Percentiles rank a stretch among this genome's conserved stretches.
These are phyloP conservation scores for Telmatochromis sp. DNA, from an alignment of 2,113 vertebrate genomes.

Conservation along the genomic window DNA sequence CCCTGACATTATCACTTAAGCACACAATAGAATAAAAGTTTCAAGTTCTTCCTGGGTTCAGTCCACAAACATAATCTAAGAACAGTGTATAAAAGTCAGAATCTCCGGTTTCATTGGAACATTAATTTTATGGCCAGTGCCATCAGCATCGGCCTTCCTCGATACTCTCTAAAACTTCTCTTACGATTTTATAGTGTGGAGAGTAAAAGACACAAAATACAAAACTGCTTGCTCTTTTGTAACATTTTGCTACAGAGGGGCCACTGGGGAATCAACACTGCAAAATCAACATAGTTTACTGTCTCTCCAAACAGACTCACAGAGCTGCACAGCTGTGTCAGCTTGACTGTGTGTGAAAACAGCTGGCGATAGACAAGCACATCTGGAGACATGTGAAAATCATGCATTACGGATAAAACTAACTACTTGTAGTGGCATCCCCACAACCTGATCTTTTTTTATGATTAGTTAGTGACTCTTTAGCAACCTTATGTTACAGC, in stretches of 20 bases:
- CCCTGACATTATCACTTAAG: neutral
- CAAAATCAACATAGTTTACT: constrained; percentile 29
- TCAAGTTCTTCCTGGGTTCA: neutral
- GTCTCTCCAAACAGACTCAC: constrained; percentile 3
- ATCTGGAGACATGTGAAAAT: constrained; percentile 18
- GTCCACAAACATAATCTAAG: constrained; percentile 1
- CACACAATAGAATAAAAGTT: neutral
- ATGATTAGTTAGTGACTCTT: neutral
- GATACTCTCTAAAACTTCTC: constrained; percentile 4
- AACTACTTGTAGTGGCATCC: neutral
- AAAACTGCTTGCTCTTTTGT: neutral
- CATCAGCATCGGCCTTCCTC: constrained; percentile 4
- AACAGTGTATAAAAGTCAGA: constrained; percentile 18
- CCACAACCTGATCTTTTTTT: neutral
- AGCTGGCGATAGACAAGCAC: constrained; percentile 30
- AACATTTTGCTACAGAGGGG: neutral
- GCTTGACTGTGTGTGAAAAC: constrained; percentile 24
- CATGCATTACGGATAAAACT: neutral
- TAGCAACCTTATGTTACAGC: neutral
- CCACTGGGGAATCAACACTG: neutral
- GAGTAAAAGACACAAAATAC: constrained; percentile 12
- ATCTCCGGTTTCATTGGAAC: constrained; percentile 8
- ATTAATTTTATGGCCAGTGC: constrained; percentile 22
- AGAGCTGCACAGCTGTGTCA: constrained; percentile 40
- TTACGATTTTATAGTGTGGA: constrained; percentile 26